phyloP scores from a whole-genome alignment of 1,140 invertebrate species.

The Temnothorax longispinosus region DNA sequence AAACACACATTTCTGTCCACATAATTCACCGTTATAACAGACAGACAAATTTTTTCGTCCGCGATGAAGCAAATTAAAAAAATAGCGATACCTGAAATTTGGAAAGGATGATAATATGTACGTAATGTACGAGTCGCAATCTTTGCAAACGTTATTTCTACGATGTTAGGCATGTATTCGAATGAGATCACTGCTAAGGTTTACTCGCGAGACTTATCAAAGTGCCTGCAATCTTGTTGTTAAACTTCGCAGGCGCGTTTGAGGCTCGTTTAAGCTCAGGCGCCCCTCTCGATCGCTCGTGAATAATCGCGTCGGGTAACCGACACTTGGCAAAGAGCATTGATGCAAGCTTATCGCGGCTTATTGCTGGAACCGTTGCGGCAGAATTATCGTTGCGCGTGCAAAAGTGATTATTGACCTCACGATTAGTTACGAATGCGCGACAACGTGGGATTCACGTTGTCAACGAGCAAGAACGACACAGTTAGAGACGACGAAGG shows the following conservation, averaged over 20 bases:
- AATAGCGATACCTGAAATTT: neutral
- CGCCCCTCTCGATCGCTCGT: constrained; percentile 54
- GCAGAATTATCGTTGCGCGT: constrained; percentile 23
- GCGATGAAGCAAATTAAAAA: neutral
- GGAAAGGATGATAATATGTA: neutral
- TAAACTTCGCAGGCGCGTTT: constrained; percentile 48
- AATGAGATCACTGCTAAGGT: constrained; percentile 33
- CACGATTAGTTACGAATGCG: neutral
- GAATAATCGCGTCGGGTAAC: constrained; percentile 51
- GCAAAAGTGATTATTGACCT: constrained; percentile 45
- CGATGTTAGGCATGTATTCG: neutral
- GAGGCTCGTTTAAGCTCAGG: constrained; percentile 40
- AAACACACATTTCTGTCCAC: neutral
- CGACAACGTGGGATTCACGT: neutral
- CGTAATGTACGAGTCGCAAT: neutral
- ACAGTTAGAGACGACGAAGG: neutral
- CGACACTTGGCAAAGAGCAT: constrained; percentile 40
- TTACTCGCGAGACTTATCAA: constrained; percentile 44
- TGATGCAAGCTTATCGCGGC: constrained; percentile 33
- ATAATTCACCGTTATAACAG: neutral
- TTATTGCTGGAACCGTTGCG: constrained; percentile 37
- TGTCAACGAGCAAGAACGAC: neutral
- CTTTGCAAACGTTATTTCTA: neutral
- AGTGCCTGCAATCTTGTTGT: constrained; percentile 39
- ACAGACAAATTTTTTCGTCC: neutral